These are phyloP conservation scores for Eulithis prunata DNA, from an alignment of 2,888 invertebrate genomes.

Conservation along the genomic window DNA sequence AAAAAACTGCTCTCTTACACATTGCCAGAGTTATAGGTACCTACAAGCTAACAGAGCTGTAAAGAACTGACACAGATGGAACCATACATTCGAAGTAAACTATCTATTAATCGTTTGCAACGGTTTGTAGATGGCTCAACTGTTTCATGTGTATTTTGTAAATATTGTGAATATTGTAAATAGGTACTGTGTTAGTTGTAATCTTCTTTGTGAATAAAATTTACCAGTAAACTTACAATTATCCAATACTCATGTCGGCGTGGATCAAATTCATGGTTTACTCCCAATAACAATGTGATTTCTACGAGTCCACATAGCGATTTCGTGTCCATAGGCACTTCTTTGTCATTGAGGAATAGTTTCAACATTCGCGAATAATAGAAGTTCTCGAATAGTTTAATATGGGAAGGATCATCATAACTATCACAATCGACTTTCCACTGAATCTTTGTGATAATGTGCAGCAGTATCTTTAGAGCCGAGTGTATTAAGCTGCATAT, in stretches of 20 bases:
- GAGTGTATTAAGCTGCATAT: slow-evolving; percentile 64
- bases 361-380: background rate
- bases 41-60: no score
- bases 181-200: no score
- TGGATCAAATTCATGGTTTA: slow-evolving; percentile 44
- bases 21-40: no score
- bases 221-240: slow-evolving; percentile 65
- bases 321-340: slow-evolving; percentile 87
- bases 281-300: slow-evolving; percentile 63
- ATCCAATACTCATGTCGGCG: slow-evolving; percentile 65
- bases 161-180: no score
- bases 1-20: no score
- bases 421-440: background rate
- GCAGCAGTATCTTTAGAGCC: slow-evolving; percentile 59
- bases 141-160: no score
- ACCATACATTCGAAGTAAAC: background rate
- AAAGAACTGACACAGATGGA: no score
- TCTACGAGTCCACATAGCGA: slow-evolving; percentile 85
- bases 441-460: slow-evolving; percentile 57
- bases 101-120: no score
- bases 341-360: slow-evolving; percentile 70
- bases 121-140: no score
- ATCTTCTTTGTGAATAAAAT: no score
- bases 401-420: background rate
- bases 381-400: background rate